Evolutionary conservation across 2,113 vertebrate genomes (phyloP).

Genomic region (Colossoma macropomum): DNA sequence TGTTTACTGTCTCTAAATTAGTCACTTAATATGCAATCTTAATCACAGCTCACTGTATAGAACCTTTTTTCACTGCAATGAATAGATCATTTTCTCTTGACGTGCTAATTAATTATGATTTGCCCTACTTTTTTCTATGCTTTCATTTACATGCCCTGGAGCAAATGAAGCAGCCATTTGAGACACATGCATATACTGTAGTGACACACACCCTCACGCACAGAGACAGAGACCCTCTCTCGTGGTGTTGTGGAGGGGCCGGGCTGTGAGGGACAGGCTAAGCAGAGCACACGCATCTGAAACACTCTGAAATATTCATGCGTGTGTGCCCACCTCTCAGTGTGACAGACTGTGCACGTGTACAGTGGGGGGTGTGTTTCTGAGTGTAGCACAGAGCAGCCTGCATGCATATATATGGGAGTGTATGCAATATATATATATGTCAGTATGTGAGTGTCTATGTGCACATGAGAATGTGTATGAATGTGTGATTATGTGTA

Average conservation of each 20-base stretch:
- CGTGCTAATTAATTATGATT: constrained; percentile 3
- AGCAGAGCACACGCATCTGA: constrained; percentile 65
- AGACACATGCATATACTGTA: neutral
- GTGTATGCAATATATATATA: neutral
- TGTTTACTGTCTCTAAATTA: neutral
- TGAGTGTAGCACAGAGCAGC: neutral
- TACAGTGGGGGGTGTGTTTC: constrained; percentile 28
- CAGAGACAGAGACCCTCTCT: neutral
- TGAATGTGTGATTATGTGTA: constrained; percentile 45
- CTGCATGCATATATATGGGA: neutral
- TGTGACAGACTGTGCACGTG: constrained; percentile 66
- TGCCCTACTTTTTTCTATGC: neutral
- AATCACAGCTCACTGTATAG: neutral
- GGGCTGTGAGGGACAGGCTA: constrained; percentile 37
- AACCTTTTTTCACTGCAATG: neutral
- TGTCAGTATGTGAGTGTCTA: neutral
- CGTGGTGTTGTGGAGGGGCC: constrained; percentile 29
- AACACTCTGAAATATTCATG: constrained; percentile 79
- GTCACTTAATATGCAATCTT: neutral
- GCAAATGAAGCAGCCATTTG: neutral
- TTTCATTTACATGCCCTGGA: neutral
- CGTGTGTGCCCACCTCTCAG: constrained; percentile 64
- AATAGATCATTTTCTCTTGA: neutral
- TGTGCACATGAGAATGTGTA: constrained; percentile 45
- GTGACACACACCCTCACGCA: constrained; percentile 5